phyloP scores from a whole-genome alignment of 1,140 invertebrate species.

The Hypsibius dujardini region DNA sequence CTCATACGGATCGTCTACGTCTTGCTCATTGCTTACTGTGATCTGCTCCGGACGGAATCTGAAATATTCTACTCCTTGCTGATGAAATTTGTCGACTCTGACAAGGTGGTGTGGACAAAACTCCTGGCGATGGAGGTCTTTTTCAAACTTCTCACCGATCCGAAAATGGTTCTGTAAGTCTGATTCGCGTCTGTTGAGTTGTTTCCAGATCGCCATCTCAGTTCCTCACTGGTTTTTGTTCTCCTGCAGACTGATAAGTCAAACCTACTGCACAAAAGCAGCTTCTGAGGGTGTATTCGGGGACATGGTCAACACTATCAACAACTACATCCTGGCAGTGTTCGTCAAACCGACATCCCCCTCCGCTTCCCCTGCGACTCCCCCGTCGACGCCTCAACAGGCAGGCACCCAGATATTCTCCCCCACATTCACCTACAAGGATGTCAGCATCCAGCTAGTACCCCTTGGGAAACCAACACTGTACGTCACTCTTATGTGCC shows the following conservation, averaged over 20 bases:
- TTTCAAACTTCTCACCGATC: slow-evolving; percentile 52
- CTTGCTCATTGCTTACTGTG: slow-evolving; percentile 33
- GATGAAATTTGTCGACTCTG: slow-evolving; percentile 87
- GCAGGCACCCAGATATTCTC: background rate
- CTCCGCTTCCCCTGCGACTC: background rate
- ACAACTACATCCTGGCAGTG: slow-evolving; percentile 7
- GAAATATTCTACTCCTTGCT: slow-evolving; percentile 93
- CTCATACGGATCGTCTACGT: slow-evolving; percentile 77
- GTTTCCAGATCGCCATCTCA: background rate
- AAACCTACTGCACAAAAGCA: slow-evolving; percentile 78
- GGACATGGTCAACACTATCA: slow-evolving; percentile 27
- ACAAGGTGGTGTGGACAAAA: slow-evolving; percentile 86
- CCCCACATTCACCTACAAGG: background rate
- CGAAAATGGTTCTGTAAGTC: slow-evolving; percentile 10
- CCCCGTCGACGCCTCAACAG: background rate
- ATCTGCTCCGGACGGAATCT: slow-evolving; percentile 65
- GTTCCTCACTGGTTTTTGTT: slow-evolving; percentile 12
- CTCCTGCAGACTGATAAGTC: slow-evolving; percentile 53
- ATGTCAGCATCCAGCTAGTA: slow-evolving; percentile 1
- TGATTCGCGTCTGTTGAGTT: background rate
- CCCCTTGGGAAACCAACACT: slow-evolving; percentile 2
- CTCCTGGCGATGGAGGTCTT: slow-evolving; percentile 83
- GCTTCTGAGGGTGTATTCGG: slow-evolving; percentile 59
- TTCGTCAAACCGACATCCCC: slow-evolving; percentile 11
- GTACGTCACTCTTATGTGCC: background rate